phyloP scores from a whole-genome alignment of 2,113 vertebrate genomes.

The Ranitomeya imitator region DNA sequence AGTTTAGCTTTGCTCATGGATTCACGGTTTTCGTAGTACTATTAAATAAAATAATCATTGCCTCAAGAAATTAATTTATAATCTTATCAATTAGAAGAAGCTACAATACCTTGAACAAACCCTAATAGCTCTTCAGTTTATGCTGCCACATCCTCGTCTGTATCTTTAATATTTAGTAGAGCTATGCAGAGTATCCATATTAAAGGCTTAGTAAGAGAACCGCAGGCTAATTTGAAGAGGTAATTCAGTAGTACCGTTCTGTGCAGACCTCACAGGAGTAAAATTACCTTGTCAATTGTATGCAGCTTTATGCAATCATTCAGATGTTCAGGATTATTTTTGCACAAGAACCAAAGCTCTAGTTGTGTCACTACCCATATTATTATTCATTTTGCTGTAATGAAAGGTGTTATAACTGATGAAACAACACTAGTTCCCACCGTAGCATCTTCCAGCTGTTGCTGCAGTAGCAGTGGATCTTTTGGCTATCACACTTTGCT shows the following conservation, averaged over 20 bases:
- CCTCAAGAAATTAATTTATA: too few species aligned
- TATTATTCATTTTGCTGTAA: conserved; percentile 8
- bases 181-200: too few species aligned
- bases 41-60: not conserved
- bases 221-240: too few species aligned
- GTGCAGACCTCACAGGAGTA: not conserved
- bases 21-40: not conserved
- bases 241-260: not conserved
- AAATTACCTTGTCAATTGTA: not conserved
- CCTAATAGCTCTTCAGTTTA: too few species aligned
- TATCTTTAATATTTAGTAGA: too few species aligned
- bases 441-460: conserved; percentile 31
- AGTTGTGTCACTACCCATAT: not conserved
- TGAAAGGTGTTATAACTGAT: conserved; percentile 14
- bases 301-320: not conserved
- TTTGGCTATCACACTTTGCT: not conserved
- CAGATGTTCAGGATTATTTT: not conserved
- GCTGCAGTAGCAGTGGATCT: not conserved
- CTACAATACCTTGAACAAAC: too few species aligned
- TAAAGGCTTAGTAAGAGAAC: too few species aligned
- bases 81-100: too few species aligned
- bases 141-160: too few species aligned
- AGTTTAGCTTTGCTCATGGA: not conserved
- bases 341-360: not conserved
- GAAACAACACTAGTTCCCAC: not conserved